A percentile compares a stretch with the other conserved stretches of the same genome.
phyloP scores from a whole-genome alignment of 1,140 invertebrate genomes.

The Druon quercuslanigerum region DNA sequence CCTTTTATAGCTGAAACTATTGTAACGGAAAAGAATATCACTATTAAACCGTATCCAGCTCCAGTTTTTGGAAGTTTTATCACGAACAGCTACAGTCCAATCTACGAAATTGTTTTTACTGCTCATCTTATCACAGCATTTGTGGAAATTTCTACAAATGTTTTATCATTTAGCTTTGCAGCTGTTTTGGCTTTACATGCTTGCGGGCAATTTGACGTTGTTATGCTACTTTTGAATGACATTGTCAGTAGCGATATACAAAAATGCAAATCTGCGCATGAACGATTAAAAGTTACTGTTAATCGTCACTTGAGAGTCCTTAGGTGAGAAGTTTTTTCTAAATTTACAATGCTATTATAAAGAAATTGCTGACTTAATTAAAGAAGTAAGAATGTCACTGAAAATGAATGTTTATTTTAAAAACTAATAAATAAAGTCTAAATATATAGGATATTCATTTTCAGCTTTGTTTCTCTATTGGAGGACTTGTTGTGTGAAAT shows the following conservation, averaged over 20 bases:
- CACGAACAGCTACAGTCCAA: not conserved
- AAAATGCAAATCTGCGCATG: not conserved
- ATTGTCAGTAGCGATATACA: not conserved
- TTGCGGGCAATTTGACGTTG: constrained; percentile 4
- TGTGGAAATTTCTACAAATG: not conserved
- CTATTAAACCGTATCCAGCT: constrained; percentile 21
- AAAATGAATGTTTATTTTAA: too few relatives aligned
- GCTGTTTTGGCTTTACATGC: not conserved
- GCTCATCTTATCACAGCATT: not conserved
- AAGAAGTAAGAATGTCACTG: too few relatives aligned
- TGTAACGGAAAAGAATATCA: constrained; percentile 14
- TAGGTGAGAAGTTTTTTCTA: not conserved
- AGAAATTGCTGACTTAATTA: too few relatives aligned
- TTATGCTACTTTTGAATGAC: not conserved
- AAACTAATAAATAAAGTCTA: too few relatives aligned
- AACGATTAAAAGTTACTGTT: not conserved
- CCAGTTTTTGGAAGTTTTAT: not conserved
- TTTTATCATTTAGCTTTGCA: not conserved
- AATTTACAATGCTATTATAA: too few relatives aligned
- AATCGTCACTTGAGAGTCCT: not conserved
- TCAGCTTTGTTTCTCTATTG: not conserved
- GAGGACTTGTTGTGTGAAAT: not conserved
- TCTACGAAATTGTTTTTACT: constrained; percentile 7
- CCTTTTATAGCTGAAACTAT: constrained; percentile 36
- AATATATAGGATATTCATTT: not conserved